A percentile compares a stretch with the other conserved stretches of the same genome.
These are phyloP conservation scores for Epinephelus coioides DNA, from an alignment of 2,797 vertebrate species.

Conservation along the genomic window DNA sequence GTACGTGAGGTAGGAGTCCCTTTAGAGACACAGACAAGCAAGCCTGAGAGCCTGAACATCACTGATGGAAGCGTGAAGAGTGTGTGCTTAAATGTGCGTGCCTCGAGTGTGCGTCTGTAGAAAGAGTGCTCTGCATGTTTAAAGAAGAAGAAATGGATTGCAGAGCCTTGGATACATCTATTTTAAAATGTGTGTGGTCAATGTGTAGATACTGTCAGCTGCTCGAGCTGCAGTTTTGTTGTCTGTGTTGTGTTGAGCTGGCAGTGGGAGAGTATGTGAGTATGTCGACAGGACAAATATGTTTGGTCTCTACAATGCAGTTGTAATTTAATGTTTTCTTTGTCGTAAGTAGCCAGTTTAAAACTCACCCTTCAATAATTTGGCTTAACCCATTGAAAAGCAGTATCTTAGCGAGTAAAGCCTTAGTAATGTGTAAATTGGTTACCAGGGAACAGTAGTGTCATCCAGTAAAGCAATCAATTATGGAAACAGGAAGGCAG, in stretches of 20 bases:
- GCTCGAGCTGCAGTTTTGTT: neutral
- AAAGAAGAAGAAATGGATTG: constrained; percentile 39
- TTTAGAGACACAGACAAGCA: constrained; percentile 35
- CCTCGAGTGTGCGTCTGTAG: constrained; percentile 11
- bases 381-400: too few species aligned
- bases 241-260: neutral
- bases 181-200: constrained; percentile 18
- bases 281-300: neutral
- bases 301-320: neutral
- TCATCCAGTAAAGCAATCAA: neutral
- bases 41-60: constrained; percentile 42
- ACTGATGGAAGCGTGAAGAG: constrained; percentile 42
- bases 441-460: too few species aligned
- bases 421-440: neutral
- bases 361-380: too few species aligned
- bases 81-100: neutral
- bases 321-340: too few species aligned
- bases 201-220: neutral
- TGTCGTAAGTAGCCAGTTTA: too few species aligned
- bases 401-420: neutral
- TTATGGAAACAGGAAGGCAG: neutral
- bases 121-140: constrained; percentile 44
- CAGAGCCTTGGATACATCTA: neutral
- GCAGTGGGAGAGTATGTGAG: neutral
- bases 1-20: constrained; percentile 51